Base-by-base conservation (phyloP, 1,140 invertebrate genomes). In the Lepidurus couesii region DNA sequence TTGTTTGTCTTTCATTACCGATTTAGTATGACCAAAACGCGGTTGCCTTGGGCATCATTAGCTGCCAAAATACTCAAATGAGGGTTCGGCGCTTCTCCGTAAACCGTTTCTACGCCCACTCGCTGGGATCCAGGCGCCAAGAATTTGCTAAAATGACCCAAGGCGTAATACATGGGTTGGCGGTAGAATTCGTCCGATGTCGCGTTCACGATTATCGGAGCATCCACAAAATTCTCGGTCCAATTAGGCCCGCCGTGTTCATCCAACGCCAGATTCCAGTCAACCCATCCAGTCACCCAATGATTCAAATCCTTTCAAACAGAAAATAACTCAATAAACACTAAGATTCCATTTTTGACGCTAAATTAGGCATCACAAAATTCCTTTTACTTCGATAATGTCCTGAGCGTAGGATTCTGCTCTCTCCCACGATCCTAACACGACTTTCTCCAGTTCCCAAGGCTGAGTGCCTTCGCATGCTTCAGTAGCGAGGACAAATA, bases 121-220 rank as follows among this genome's bases (percentile, higher is more conserved):
- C 84, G 81, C 73, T 79, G 77, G 5, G 92, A 93, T 73, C 87
- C 88, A 79, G 86, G 86, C 0, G 89, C 87, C 21, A 95, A 85
- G 82, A 94, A 95, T 86, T 92, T 94, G 47, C 92, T 93, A 81
- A 96, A 94, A 85, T 97, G 95, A 1, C 91, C 92, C 81, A 97
- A 86, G 10, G 89, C 90, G 85, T 97, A 97, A 84, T 89, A 97
- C 87, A 93, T 93, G 0, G 95, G 94, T 81, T 97, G 93, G 83
- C 95, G 95, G 82, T 94, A 94, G 82, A 96, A 95, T 84, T 93
- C 90, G 79, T 86, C 84, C 21, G 86, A 82, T 10, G 86, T 86
- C 0, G 87, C 84, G 81, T 93, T 91, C 0, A 94, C 90, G 76
- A 96, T 88, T 43, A 96, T 90, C 0, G 94, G 88, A 1, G 93